phyloP scores from a whole-genome alignment of 2,888 invertebrate genomes.

The Cabera pusaria region DNA sequence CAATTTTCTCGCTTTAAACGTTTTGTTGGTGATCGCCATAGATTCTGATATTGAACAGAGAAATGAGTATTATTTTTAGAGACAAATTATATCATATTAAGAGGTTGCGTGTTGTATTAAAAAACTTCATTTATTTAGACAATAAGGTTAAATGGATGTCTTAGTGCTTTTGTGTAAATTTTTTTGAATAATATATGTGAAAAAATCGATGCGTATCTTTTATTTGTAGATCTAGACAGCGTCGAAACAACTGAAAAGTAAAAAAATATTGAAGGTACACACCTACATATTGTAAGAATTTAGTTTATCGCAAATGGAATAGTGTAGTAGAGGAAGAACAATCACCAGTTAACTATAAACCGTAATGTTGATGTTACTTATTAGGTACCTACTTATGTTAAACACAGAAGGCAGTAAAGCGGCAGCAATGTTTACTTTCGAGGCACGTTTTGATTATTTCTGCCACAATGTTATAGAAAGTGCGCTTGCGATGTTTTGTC shows the following conservation, averaged over 20 bases:
- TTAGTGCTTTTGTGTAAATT: constrained; percentile 84
- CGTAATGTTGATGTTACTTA: constrained; percentile 4
- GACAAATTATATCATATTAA: constrained; percentile 80
- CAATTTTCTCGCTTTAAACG: constrained; percentile 65
- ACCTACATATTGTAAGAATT: background rate
- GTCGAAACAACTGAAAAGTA: no score
- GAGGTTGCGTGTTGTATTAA: constrained; percentile 79
- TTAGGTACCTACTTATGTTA: background rate
- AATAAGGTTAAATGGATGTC: constrained; percentile 84
- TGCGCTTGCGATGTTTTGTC: constrained; percentile 16
- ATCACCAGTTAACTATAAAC: constrained; percentile 11
- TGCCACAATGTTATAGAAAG: constrained; percentile 20
- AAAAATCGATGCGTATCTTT: constrained; percentile 55
- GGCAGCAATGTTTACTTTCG: constrained; percentile 15
- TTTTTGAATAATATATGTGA: constrained; percentile 84
- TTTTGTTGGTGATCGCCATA: constrained; percentile 73
- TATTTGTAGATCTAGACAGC: constrained; percentile 21
- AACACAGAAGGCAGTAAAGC: constrained; percentile 8
- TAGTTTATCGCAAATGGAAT: no score
- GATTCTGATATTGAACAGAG: constrained; percentile 64
- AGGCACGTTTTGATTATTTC: constrained; percentile 15
- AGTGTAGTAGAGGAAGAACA: no score
- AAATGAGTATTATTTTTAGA: constrained; percentile 82
- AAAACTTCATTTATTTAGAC: constrained; percentile 81
- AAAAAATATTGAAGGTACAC: no score